Percentiles rank a stretch among this genome's conserved stretches.
Conservation (phyloP, 1,140 invertebrate species). For the Pachypeltis micranthus region DNA sequence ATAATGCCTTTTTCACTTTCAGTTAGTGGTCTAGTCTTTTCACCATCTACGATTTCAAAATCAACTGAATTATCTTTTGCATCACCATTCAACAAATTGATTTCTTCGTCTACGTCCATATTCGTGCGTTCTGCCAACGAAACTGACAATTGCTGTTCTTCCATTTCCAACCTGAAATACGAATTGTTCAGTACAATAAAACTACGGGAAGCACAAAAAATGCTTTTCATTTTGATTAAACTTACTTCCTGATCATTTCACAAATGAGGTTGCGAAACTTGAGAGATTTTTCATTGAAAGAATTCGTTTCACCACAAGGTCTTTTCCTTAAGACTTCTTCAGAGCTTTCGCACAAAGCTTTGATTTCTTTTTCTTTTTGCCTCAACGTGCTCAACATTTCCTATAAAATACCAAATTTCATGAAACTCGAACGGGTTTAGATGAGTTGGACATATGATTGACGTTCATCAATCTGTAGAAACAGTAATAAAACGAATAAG, state of each 20-base stretch:
- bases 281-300: conserved; percentile 15
- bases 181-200: background rate
- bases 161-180: conserved; percentile 15
- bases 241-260: conserved; percentile 19
- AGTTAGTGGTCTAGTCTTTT: too few species aligned
- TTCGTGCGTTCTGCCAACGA: background rate
- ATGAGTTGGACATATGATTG: too few species aligned
- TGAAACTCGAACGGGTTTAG: too few species aligned
- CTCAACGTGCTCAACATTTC: conserved; percentile 46
- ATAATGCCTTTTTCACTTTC: too few species aligned
- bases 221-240: background rate
- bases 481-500: too few species aligned
- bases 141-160: conserved; percentile 14
- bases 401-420: conserved; percentile 29
- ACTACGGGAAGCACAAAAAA: too few species aligned
- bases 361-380: conserved; percentile 37
- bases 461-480: too few species aligned
- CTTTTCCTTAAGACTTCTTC: conserved; percentile 10
- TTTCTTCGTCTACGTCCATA: conserved; percentile 7
- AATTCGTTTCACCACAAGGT: conserved; percentile 18
- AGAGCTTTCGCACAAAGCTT: conserved; percentile 23
- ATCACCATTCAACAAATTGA: too few species aligned
- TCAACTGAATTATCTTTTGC: too few species aligned
- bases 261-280: conserved; percentile 12
- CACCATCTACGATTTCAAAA: too few species aligned